Evolutionary conservation across 2,113 vertebrate genomes (phyloP), one percentile per base, ranked within the genome.

Genomic region (Laterallus jamaicensis): DNA sequence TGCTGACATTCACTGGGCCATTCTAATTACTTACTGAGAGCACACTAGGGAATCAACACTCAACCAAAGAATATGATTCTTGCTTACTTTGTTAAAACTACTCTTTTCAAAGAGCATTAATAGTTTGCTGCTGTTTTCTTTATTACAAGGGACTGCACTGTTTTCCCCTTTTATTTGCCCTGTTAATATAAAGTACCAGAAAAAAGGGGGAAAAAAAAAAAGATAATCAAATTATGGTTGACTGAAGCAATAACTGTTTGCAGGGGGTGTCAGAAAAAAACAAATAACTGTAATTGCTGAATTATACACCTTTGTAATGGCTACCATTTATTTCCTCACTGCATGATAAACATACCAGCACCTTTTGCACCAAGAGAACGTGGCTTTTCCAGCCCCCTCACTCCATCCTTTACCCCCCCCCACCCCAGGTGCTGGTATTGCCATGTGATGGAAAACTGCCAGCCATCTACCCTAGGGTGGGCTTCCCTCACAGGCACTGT

Each of bases 11-110:
- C 98, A 98, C 97, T 98, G 98, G 97, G 97, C 98, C 97, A 98
- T 98, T 98, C 97, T 98, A 98, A 99, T 99, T 98, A 98, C 98
- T 98, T 98, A 98, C 98, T 97, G 98, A 98, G 96, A 97, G 98
- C 98, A 98, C 98, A 42, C 98, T 98, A 93, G 98, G 98, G 98
- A 98, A 98, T 98, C 98, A 97, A 98, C 98, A 97, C 97, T 98
- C 97, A 97, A 98, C 96, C 97, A 98, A 97, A 98, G 97, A 97
- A 98, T 98, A 97, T 97, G 95, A 97, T 97, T 98, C 97, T 97
- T 98, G 97, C 97, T 97, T 98, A 98, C 97, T 98, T 98, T 98
- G 96, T 98, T 98, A 97, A 98, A 98, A 97, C 97, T 97, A 97
- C 92, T 98, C 93, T 98, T 98, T 98, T 97, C 92, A 97, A 97